These are phyloP conservation scores for Electrophaes corylata DNA, from an alignment of 2,888 invertebrate genomes.

Conservation along the genomic window DNA sequence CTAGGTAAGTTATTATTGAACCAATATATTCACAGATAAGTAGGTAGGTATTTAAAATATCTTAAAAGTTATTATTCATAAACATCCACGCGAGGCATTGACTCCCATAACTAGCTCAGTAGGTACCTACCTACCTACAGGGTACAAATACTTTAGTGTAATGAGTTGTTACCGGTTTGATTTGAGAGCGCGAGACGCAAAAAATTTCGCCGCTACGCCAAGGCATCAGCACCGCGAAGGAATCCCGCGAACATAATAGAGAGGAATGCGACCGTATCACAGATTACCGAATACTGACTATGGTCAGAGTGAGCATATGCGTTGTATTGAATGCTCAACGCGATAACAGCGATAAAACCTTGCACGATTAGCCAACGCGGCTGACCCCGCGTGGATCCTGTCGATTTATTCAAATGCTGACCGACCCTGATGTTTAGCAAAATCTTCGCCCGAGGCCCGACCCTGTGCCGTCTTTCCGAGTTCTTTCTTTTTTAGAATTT, in stretches of 20 bases:
- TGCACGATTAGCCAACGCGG: constrained; percentile 74
- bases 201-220: constrained; percentile 77
- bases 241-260: constrained; percentile 76
- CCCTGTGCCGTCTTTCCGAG: not conserved
- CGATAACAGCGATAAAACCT: constrained; percentile 79
- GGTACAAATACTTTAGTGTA: constrained; percentile 49
- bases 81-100: constrained; percentile 37
- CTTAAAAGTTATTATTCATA: constrained; percentile 23
- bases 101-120: constrained; percentile 31
- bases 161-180: constrained; percentile 74
- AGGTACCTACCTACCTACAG: constrained; percentile 38
- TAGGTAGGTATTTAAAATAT: too few species aligned
- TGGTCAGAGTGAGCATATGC: constrained; percentile 39
- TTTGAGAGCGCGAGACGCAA: constrained; percentile 72
- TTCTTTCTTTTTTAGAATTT: too few species aligned
- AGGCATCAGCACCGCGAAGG: constrained; percentile 56
- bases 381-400: constrained; percentile 64
- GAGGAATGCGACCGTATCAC: constrained; percentile 65
- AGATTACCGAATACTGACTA: constrained; percentile 34
- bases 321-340: constrained; percentile 40
- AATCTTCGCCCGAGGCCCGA: constrained; percentile 28
- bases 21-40: too few species aligned
- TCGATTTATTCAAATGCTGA: constrained; percentile 45
- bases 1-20: constrained; percentile 15
- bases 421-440: constrained; percentile 34